A percentile compares a stretch with the other conserved stretches of the same genome.
Conservation (phyloP, 2,888 invertebrate genomes). For the Coremacera marginata region DNA sequence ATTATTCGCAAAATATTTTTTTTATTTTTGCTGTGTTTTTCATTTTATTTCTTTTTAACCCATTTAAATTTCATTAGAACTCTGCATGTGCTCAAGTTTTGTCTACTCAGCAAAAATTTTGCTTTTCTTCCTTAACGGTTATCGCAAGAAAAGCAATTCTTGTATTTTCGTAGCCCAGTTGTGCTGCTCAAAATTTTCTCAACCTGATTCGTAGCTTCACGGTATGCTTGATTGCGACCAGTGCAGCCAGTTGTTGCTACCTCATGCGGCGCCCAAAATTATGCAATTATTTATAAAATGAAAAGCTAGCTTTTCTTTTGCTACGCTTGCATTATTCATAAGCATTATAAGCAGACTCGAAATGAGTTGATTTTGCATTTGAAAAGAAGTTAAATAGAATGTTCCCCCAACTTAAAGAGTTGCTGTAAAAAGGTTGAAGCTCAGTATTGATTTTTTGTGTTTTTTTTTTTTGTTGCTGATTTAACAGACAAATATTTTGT, state of each 20-base stretch:
- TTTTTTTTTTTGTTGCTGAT: neutral
- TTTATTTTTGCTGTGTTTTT: too few species aligned
- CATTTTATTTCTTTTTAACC: too few species aligned
- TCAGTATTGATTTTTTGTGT: neutral
- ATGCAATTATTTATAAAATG: constrained; percentile 34
- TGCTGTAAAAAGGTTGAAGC: neutral
- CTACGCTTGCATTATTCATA: constrained; percentile 17
- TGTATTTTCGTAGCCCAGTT: neutral
- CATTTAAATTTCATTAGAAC: too few species aligned
- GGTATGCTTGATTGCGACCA: neutral
- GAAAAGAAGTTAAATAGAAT: neutral
- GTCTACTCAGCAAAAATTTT: too few species aligned
- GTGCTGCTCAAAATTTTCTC: neutral
- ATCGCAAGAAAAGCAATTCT: neutral
- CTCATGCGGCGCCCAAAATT: constrained; percentile 27
- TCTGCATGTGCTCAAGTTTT: too few species aligned
- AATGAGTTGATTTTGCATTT: neutral
- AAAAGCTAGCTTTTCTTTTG: neutral
- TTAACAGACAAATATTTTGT: neutral
- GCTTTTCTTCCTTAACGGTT: too few species aligned
- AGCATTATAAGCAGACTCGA: constrained; percentile 18
- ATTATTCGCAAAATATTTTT: too few species aligned
- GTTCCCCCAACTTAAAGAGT: neutral
- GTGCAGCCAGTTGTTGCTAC: neutral
- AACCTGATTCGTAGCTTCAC: neutral